Conservation (phyloP, 2,113 vertebrate species). For the Cyphomyrus discorhynchus region DNA sequence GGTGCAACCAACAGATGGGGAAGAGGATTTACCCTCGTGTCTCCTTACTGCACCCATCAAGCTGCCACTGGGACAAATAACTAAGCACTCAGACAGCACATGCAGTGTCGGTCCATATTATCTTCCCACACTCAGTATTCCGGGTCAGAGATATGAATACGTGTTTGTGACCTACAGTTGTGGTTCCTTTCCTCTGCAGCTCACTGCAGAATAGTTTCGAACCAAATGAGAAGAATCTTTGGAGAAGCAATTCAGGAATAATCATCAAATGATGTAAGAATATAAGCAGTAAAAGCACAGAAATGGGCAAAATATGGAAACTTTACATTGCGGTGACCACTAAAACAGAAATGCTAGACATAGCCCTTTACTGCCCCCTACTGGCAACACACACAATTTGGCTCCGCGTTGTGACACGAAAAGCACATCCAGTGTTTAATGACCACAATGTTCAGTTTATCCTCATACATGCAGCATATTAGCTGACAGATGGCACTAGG, state of each 20-base stretch:
- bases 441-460: background rate
- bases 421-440: background rate
- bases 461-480: background rate
- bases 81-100: background rate
- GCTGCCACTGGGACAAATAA: background rate
- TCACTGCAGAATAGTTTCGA: background rate
- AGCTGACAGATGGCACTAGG: background rate
- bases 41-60: background rate
- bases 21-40: background rate
- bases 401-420: background rate
- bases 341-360: background rate
- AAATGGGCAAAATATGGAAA: background rate
- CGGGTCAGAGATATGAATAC: background rate
- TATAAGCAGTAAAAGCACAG: background rate
- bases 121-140: background rate
- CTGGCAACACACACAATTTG: background rate
- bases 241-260: background rate
- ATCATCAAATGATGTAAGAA: background rate
- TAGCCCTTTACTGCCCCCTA: slow-evolving; percentile 1
- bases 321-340: background rate
- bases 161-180: background rate
- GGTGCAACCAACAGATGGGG: background rate
- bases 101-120: background rate
- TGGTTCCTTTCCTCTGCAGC: background rate
- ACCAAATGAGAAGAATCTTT: background rate